Conservation (phyloP, 1,140 invertebrate genomes). For the Nasonia vitripennis region DNA sequence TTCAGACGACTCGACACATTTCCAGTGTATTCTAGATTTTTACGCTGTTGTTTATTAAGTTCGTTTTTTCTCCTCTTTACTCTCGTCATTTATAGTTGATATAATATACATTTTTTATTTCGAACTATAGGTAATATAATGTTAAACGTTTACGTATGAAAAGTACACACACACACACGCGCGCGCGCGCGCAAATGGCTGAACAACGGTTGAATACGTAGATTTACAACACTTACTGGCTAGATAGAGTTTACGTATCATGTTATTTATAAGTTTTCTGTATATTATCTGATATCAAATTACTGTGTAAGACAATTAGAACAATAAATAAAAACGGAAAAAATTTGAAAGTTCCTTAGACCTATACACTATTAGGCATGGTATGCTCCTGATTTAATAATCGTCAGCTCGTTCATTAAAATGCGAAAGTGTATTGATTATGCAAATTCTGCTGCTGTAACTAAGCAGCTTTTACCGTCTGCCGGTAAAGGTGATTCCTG, state of each 20-base stretch:
- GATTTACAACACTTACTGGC: conserved; percentile 1
- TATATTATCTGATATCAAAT: not conserved
- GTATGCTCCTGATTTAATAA: not conserved
- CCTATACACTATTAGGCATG: no score
- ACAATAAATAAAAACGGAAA: not conserved
- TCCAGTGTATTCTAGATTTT: not conserved
- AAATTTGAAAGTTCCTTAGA: not conserved
- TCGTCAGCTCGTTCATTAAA: not conserved
- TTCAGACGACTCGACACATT: not conserved
- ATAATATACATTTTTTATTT: not conserved
- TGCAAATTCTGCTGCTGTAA: not conserved
- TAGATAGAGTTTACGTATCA: not conserved
- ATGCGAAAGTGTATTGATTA: not conserved
- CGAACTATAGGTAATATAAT: not conserved
- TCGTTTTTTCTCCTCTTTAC: not conserved
- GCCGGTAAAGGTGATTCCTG: not conserved
- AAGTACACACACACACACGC: not conserved
- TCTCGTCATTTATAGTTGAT: not conserved
- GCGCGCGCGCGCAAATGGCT: not conserved
- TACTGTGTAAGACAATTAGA: not conserved
- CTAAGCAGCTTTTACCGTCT: not conserved
- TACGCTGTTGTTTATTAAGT: not conserved
- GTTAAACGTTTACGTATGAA: not conserved
- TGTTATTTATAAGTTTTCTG: not conserved
- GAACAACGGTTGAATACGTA: not conserved